Base-by-base conservation (phyloP, 2,797 vertebrate genomes). In the Esox masquinongy region DNA sequence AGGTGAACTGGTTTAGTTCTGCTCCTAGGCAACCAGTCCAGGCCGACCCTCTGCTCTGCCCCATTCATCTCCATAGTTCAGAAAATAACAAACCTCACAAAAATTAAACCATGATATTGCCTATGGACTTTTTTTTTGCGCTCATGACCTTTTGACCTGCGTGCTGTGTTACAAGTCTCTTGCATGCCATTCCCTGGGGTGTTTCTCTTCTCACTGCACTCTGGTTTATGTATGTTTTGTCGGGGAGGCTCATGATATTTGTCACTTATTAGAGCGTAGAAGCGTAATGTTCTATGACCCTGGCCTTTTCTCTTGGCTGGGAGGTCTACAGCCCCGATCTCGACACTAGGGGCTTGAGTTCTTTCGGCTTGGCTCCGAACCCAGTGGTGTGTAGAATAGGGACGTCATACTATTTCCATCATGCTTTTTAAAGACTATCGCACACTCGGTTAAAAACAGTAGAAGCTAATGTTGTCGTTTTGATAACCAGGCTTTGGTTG, bases 1-100 rank as follows among this genome's bases (percentile, higher is more conserved):
- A 87, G 87, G 81, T 83, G 49, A 76, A 77, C 71, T 68, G 79
- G 31, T 83, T 77, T 83, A 83, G 80, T 79, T 84, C 84, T 81
- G 78, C 83, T 85, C 84, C 85, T 79, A 6, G 22, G 16, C 47
- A 74, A 69, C 81, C 72, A 72, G 78, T 84, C 83, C 39, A 80
- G 82, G 80, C 85, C 73, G 79, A 78, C 85, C 76, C 70, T 29
- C 69, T 49, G 15, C 26, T 17, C 69, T 51, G 69, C 47, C 15
- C 47, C 66, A 68, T 39, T 66, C 16, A 19, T 68, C 39, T 43
- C 24, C 15, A 1, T 17, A 14, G 31, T 31, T 17, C 15, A 19
- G 26, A 67, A 67, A 72, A 72, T 26, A 59, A 71, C 24, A 16
- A 70, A 47, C 47, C n/a, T 50, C 47, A 51, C 51, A 3, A 19